A percentile compares a stretch with the other conserved stretches of the same genome.
Conservation (phyloP, 2,113 vertebrate species). For the Epinephelus fuscoguttatus region DNA sequence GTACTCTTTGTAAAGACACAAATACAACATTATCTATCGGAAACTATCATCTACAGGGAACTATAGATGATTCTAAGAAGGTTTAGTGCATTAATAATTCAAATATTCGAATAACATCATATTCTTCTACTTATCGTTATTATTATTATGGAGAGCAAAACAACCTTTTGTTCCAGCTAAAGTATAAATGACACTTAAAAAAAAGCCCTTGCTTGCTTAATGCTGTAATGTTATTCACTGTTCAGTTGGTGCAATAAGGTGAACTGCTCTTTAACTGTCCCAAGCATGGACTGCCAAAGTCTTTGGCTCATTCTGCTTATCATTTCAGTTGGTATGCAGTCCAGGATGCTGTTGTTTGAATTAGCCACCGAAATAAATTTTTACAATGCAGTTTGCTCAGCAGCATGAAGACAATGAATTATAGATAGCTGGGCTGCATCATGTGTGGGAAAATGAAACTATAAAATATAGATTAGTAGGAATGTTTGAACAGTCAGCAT, state of each 20-base stretch:
- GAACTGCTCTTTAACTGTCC: not conserved
- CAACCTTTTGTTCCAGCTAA: too few relatives aligned
- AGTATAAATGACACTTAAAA: too few relatives aligned
- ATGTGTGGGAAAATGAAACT: not conserved
- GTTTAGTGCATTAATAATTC: too few relatives aligned
- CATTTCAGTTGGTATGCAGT: not conserved
- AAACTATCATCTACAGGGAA: not conserved
- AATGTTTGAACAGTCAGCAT: slow-evolving; percentile 13
- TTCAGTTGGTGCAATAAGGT: not conserved
- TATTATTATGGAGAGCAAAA: not conserved
- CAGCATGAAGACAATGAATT: slow-evolving; percentile 10
- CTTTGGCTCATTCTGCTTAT: slow-evolving; percentile 10
- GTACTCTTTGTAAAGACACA: too few relatives aligned
- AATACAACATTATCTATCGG: not conserved
- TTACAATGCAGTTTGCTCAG: slow-evolving; percentile 1
- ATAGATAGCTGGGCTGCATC: slow-evolving; percentile 16
- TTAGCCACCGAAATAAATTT: not conserved
- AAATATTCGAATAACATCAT: too few relatives aligned
- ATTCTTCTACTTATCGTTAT: too few relatives aligned
- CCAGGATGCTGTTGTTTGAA: slow-evolving; percentile 13
- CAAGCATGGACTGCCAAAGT: slow-evolving; percentile 4
- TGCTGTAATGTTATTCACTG: not conserved
- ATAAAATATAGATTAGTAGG: slow-evolving; percentile 32
- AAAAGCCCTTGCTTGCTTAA: too few relatives aligned
- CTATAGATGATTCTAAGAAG: not conserved